Evolutionary conservation across 2,888 invertebrate genomes (phyloP).

Genomic region (Palloptera scutellata): DNA sequence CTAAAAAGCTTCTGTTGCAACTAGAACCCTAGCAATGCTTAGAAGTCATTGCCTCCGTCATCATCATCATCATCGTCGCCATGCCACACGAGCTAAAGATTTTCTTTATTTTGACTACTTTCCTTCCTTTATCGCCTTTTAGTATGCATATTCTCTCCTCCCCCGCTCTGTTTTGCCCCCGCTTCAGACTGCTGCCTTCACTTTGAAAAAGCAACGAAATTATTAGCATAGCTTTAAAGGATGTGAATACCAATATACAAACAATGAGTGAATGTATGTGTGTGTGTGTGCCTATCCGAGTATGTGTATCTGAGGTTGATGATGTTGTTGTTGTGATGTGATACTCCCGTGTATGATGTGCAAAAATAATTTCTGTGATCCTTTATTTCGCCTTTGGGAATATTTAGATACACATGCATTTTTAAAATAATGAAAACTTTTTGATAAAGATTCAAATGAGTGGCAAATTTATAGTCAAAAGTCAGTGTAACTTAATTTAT

Average conservation of each 20-base stretch:
- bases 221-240: too few species aligned
- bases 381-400: constrained; percentile 24
- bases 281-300: too few species aligned
- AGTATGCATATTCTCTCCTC: too few species aligned
- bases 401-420: constrained; percentile 16
- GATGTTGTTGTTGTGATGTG: background rate
- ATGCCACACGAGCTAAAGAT: background rate
- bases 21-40: background rate
- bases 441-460: constrained; percentile 31
- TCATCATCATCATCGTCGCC: constrained; percentile 6
- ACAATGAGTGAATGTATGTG: too few species aligned
- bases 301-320: too few species aligned
- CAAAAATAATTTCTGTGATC: constrained; percentile 20
- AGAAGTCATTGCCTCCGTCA: background rate
- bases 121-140: too few species aligned
- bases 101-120: too few species aligned
- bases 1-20: constrained; percentile 37
- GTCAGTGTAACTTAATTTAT: constrained; percentile 20
- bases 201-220: too few species aligned
- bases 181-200: too few species aligned
- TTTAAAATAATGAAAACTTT: constrained; percentile 28
- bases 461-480: constrained; percentile 22
- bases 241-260: too few species aligned
- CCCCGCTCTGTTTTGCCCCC: too few species aligned
- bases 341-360: constrained; percentile 3